phyloP scores from a whole-genome alignment of 2,113 vertebrate genomes.

The Taxidea taxus region DNA sequence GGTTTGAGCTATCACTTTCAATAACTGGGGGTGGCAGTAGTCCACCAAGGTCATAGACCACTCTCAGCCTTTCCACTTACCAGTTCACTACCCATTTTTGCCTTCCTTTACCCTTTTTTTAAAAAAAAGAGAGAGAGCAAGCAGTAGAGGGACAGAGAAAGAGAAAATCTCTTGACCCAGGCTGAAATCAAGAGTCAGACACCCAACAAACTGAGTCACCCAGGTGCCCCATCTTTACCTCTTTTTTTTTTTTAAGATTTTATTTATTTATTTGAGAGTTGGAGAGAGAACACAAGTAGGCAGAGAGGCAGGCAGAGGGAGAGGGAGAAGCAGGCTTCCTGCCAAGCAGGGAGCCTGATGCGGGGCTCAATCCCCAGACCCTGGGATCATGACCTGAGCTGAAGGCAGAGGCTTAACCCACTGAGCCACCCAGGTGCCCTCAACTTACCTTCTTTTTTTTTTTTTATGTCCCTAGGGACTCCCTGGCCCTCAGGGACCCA shows the following conservation, averaged over 20 bases:
- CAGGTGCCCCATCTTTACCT: not conserved
- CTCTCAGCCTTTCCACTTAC: not conserved
- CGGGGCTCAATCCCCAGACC: too few species aligned
- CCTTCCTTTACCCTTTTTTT: not conserved
- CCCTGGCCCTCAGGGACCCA: conserved; percentile 90
- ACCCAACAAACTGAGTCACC: not conserved
- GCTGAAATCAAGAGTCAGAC: not conserved
- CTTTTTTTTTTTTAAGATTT: conserved; percentile 8
- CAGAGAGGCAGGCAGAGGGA: too few species aligned
- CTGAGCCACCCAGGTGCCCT: too few species aligned
- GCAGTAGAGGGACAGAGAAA: not conserved
- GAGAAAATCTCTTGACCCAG: not conserved
- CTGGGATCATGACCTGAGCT: too few species aligned
- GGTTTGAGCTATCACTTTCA: conserved; percentile 77
- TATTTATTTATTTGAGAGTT: too few species aligned
- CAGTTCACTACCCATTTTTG: not conserved
- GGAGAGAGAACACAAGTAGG: too few species aligned
- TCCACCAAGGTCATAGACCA: not conserved
- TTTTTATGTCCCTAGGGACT: conserved; percentile 84
- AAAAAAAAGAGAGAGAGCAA: not conserved
- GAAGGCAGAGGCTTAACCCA: too few species aligned
- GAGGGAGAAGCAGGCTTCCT: too few species aligned
- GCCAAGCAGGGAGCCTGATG: too few species aligned
- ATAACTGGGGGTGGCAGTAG: accelerated
- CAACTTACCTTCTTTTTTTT: not conserved